phyloP scores from a whole-genome alignment of 2,888 invertebrate genomes.

The Sepiola atlantica region DNA sequence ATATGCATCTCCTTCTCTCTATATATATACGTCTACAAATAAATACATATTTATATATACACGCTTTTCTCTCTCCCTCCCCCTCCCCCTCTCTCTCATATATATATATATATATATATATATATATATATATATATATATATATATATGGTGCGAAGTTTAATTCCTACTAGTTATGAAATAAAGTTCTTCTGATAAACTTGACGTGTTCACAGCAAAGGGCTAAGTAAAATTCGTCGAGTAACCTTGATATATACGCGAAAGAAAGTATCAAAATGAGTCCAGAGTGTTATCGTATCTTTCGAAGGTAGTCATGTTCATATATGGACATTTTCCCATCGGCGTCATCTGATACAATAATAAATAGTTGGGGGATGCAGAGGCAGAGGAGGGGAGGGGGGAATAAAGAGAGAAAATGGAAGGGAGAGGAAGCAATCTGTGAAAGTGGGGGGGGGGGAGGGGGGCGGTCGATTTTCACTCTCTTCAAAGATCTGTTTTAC shows the following conservation, averaged over 20 bases:
- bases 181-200: neutral
- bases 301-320: neutral
- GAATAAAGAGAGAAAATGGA: neutral
- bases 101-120: neutral
- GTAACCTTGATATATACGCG: neutral
- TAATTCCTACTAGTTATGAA: neutral
- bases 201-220: neutral
- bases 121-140: neutral
- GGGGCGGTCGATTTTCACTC: neutral
- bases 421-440: too few relatives aligned
- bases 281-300: slow-evolving; percentile 11
- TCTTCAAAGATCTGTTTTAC: neutral
- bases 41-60: too few relatives aligned
- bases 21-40: too few relatives aligned
- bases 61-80: too few relatives aligned
- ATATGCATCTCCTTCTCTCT: too few relatives aligned
- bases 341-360: slow-evolving; percentile 32
- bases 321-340: slow-evolving; percentile 22
- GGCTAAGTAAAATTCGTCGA: neutral
- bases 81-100: too few relatives aligned
- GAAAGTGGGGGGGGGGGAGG: neutral
- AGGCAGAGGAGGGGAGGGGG: neutral
- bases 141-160: neutral
- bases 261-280: neutral
- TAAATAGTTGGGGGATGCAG: neutral